A percentile compares a stretch with the other conserved stretches of the same genome.
Evolutionary conservation across 1,140 invertebrate genomes (phyloP).

Genomic region (Hycleus phaleratus): DNA sequence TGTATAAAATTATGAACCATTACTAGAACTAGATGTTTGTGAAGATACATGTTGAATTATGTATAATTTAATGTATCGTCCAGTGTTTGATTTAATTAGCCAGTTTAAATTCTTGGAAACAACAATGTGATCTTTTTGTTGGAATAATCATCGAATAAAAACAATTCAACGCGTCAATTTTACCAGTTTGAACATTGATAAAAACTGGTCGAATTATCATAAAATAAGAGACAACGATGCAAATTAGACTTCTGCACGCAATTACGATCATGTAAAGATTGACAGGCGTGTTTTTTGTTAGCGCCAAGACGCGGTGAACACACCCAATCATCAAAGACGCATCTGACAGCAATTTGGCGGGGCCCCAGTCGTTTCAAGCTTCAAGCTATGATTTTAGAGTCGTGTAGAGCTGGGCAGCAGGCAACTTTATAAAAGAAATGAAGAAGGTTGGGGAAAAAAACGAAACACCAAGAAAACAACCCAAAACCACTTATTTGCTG

Average conservation of each 20-base stretch:
- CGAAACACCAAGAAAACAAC: neutral
- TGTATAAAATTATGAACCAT: too few species aligned
- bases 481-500: slow-evolving; percentile 25
- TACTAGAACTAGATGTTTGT: too few species aligned
- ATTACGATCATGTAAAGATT: slow-evolving; percentile 22
- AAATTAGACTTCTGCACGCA: slow-evolving; percentile 22
- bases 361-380: slow-evolving; percentile 19
- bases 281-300: slow-evolving; percentile 24
- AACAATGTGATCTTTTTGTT: too few species aligned
- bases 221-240: slow-evolving; percentile 14
- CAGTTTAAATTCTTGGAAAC: too few species aligned
- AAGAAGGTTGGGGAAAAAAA: too few species aligned
- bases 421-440: too few species aligned
- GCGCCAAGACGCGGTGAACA: slow-evolving; percentile 17
- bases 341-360: slow-evolving; percentile 34
- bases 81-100: too few species aligned
- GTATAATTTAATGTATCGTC: too few species aligned
- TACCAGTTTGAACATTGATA: too few species aligned
- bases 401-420: slow-evolving; percentile 17
- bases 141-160: too few species aligned
- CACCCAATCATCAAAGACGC: slow-evolving; percentile 35
- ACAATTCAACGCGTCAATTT: too few species aligned
- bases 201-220: neutral
- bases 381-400: slow-evolving; percentile 34
- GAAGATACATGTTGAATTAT: too few species aligned